A percentile compares a stretch with the other conserved stretches of the same genome.
Evolutionary conservation across 2,797 vertebrate genomes (phyloP).

Genomic region (Jordanella pulchra): DNA sequence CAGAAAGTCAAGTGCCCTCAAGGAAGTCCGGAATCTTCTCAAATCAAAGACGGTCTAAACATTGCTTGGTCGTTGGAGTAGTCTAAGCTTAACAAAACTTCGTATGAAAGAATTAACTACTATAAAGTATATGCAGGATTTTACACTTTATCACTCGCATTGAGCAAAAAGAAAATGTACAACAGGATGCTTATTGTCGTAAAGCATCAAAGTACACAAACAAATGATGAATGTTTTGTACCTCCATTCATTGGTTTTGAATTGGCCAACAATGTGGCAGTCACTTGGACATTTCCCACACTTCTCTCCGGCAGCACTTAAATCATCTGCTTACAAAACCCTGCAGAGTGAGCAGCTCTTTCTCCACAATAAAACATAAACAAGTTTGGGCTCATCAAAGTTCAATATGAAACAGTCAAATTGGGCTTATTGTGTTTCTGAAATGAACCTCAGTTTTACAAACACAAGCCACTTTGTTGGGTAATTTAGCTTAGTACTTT

Average conservation of each 20-base stretch:
- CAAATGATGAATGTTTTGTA: conserved; percentile 43
- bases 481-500: no score
- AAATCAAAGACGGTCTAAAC: conserved; percentile 10
- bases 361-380: conserved; percentile 29
- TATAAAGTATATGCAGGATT: conserved; percentile 16
- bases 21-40: conserved; percentile 49
- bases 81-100: conserved; percentile 10
- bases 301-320: conserved; percentile 16
- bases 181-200: conserved; percentile 31
- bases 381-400: conserved; percentile 45
- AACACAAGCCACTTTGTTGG: background rate
- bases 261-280: conserved; percentile 51
- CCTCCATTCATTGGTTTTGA: conserved; percentile 53
- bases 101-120: background rate
- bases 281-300: conserved; percentile 54
- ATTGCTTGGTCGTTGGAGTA: conserved; percentile 12
- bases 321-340: conserved; percentile 33
- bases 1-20: conserved; percentile 58
- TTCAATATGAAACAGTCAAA: background rate
- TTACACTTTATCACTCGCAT: conserved; percentile 19
- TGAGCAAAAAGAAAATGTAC: conserved; percentile 25
- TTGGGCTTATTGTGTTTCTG: conserved; percentile 2
- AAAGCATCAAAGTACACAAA: conserved; percentile 37
- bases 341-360: conserved; percentile 28
- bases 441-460: background rate